These are phyloP conservation scores for Sebastes oblongus DNA, from an alignment of 2,797 vertebrate species.

Conservation along the genomic window DNA sequence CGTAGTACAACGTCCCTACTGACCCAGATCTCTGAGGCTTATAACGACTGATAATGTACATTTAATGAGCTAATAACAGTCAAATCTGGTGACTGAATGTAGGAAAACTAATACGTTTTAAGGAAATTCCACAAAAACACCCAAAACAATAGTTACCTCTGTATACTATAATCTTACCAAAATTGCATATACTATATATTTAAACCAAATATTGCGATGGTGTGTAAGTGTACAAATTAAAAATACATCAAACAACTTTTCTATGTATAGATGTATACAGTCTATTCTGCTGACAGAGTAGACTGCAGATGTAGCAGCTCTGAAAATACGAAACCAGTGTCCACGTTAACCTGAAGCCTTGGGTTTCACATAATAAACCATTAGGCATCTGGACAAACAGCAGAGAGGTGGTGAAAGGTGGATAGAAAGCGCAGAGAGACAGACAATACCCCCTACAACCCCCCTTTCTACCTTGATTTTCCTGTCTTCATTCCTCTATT, in stretches of 20 bases:
- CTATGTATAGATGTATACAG: background rate
- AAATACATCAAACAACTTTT: background rate
- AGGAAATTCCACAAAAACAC: background rate
- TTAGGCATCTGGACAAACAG: conserved; percentile 76
- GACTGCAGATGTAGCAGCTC: conserved; percentile 21
- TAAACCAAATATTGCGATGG: background rate
- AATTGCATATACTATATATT: background rate
- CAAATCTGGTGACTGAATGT: background rate
- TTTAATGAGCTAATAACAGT: background rate
- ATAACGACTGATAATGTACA: background rate
- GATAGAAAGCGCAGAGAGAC: background rate
- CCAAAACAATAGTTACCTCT: background rate
- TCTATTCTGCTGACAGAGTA: background rate
- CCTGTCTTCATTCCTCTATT: background rate
- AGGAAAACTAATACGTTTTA: background rate
- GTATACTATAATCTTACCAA: background rate
- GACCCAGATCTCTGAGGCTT: background rate
- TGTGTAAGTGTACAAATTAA: background rate
- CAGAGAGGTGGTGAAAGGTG: conserved; percentile 56
- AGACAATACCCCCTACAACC: conserved; percentile 1
- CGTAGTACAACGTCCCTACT: background rate
- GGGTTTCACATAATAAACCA: conserved; percentile 68
- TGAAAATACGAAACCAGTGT: conserved; percentile 22
- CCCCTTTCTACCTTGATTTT: background rate
- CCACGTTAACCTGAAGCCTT: conserved; percentile 30